A percentile compares a stretch with the other conserved stretches of the same genome.
Evolutionary conservation across 1,140 invertebrate genomes (phyloP).

Genomic region (Eumaeus atala): DNA sequence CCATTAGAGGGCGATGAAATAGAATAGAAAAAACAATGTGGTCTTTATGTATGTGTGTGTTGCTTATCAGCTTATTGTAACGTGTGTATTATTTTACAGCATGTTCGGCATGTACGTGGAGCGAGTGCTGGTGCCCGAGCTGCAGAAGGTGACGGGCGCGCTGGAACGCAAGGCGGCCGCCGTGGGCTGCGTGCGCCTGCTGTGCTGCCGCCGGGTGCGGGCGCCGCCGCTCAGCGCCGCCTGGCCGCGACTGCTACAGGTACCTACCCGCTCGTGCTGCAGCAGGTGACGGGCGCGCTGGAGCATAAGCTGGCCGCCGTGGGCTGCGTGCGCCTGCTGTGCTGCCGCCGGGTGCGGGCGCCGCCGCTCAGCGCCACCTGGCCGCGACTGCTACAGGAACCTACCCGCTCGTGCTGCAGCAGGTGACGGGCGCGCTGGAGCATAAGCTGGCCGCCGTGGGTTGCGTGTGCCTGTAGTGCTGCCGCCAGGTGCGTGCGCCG

Average conservation of each 20-base stretch:
- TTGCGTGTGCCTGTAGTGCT: slow-evolving; percentile 87
- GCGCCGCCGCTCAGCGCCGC: slow-evolving; percentile 78
- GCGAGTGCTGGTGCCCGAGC: slow-evolving; percentile 87
- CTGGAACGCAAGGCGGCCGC: slow-evolving; percentile 92
- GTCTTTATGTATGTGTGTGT: no score
- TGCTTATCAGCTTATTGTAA: no score
- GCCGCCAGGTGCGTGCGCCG: slow-evolving; percentile 77
- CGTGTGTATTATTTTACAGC: slow-evolving; percentile 69
- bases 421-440: slow-evolving; percentile 87
- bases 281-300: slow-evolving; percentile 87
- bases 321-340: slow-evolving; percentile 89
- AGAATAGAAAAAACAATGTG: no score
- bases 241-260: no score
- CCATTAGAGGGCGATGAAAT: no score
- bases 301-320: slow-evolving; percentile 93
- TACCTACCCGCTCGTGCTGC: slow-evolving; percentile 78
- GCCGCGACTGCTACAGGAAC: no score
- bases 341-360: slow-evolving; percentile 78
- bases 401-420: slow-evolving; percentile 83
- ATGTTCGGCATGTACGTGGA: slow-evolving; percentile 97
- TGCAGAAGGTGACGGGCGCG: slow-evolving; percentile 88
- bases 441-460: slow-evolving; percentile 93
- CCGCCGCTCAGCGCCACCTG: slow-evolving; percentile 77
- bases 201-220: slow-evolving; percentile 81
- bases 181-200: slow-evolving; percentile 89